Conservation (phyloP, 1,140 invertebrate species). For the Polypedilum pembai region DNA sequence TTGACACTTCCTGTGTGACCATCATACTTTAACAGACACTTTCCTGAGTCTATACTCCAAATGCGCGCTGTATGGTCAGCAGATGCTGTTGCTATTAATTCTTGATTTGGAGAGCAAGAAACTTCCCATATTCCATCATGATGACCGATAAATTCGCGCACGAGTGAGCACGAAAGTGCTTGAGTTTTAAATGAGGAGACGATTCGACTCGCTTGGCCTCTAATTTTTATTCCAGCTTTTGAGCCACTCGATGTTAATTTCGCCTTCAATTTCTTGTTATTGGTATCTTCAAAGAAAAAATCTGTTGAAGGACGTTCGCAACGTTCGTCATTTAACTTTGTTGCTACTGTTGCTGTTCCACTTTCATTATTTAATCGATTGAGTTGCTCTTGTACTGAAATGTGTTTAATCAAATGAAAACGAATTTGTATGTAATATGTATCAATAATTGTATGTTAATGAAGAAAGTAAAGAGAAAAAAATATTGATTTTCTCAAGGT, state of each 20-base stretch:
- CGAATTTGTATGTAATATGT: not conserved
- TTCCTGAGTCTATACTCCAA: slow-evolving; percentile 82
- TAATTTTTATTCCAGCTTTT: slow-evolving; percentile 87
- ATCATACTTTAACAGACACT: slow-evolving; percentile 86
- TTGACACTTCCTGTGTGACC: slow-evolving; percentile 96
- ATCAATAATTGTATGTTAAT: not conserved
- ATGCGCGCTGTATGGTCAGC: slow-evolving; percentile 94
- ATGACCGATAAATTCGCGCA: slow-evolving; percentile 82
- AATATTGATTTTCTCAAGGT: not conserved
- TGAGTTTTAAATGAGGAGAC: slow-evolving; percentile 92
- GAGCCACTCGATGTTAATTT: slow-evolving; percentile 17
- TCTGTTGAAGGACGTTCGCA: slow-evolving; percentile 21
- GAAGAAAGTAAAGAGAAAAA: not conserved
- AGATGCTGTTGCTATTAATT: slow-evolving; percentile 87
- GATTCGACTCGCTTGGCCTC: slow-evolving; percentile 94
- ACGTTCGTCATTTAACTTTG: not conserved
- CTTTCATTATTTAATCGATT: slow-evolving; percentile 19
- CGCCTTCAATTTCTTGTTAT: slow-evolving; percentile 28
- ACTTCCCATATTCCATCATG: slow-evolving; percentile 98
- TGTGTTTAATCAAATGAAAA: not conserved
- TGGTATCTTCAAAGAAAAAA: not conserved
- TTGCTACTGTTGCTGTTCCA: not conserved
- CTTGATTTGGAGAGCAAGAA: slow-evolving; percentile 65
- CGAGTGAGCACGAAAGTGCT: slow-evolving; percentile 49
- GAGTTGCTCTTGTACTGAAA: slow-evolving; percentile 12